These are phyloP conservation scores for Terrapene triunguis DNA, from an alignment of 2,113 vertebrate genomes.

Conservation along the genomic window DNA sequence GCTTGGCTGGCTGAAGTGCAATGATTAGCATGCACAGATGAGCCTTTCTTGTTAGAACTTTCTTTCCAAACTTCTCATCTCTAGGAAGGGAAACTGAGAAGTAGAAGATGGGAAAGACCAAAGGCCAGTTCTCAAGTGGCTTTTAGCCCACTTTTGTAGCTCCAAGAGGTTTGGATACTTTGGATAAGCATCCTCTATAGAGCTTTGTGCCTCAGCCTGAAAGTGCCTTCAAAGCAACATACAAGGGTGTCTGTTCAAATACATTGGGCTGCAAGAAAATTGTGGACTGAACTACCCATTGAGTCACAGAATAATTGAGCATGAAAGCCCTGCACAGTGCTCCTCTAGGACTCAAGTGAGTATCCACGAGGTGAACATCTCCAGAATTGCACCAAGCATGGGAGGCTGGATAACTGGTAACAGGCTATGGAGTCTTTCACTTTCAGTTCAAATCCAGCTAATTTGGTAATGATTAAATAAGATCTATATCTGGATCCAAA, in stretches of 20 bases:
- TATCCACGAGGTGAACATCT: not conserved
- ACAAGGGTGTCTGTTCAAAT: not conserved
- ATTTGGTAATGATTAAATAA: not conserved
- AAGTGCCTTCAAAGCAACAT: not conserved
- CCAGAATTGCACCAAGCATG: not conserved
- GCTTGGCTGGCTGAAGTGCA: not conserved
- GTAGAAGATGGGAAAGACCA: not conserved
- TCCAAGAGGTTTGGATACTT: not conserved
- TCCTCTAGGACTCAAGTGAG: not conserved
- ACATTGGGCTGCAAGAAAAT: not conserved
- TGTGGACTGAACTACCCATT: not conserved
- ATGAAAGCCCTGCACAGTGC: not conserved
- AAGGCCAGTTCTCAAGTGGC: not conserved
- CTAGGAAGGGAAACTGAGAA: not conserved
- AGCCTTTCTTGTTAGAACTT: not conserved
- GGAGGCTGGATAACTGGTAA: not conserved
- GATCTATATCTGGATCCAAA: not conserved
- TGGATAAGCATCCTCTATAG: not conserved
- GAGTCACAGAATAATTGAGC: not conserved
- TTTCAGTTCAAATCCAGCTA: not conserved
- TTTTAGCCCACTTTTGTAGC: not conserved
- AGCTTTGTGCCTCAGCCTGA: not conserved
- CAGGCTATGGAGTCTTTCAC: not conserved
- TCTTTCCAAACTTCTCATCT: not conserved
- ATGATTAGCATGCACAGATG: not conserved